A percentile compares a stretch with the other conserved stretches of the same genome.
These are phyloP conservation scores for Ptychoptera albimana DNA, from an alignment of 2,888 invertebrate genomes.

Conservation along the genomic window DNA sequence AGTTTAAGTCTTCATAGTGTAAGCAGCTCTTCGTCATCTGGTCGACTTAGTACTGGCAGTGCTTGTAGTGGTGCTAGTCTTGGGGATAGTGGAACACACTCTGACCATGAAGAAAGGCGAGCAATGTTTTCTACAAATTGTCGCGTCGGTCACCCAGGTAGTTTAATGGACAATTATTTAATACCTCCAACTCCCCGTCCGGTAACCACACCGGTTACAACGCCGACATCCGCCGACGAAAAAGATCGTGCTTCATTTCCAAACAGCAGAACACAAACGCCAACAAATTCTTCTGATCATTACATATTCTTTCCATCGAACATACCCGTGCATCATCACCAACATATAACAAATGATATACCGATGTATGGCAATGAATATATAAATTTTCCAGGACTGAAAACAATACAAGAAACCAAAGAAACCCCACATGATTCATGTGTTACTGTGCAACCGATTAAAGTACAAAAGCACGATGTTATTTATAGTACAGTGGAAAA, in stretches of 20 bases:
- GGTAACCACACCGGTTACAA: conserved; percentile 25
- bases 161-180: conserved; percentile 40
- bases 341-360: conserved; percentile 11
- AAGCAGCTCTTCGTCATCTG: conserved; percentile 53
- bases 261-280: conserved; percentile 20
- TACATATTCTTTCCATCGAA: conserved; percentile 31
- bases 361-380: conserved; percentile 11
- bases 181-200: conserved; percentile 47
- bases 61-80: conserved; percentile 59
- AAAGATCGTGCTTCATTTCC: conserved; percentile 26
- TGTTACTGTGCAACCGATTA: conserved; percentile 26
- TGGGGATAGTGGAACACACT: conserved; percentile 73
- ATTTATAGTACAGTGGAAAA: conserved; percentile 16
- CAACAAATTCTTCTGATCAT: conserved; percentile 27
- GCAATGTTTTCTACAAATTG: conserved; percentile 13
- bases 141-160: conserved; percentile 23
- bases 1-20: conserved; percentile 51
- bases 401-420: conserved; percentile 29
- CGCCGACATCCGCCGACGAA: conserved; percentile 23
- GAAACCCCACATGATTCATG: conserved; percentile 16
- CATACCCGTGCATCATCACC: conserved; percentile 22
- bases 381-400: conserved; percentile 20
- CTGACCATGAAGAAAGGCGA: conserved; percentile 61
- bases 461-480: conserved; percentile 21
- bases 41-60: conserved; percentile 62